Percentiles rank a stretch among this genome's conserved stretches.
Conservation (phyloP, 1,140 invertebrate species). For the Chrysopa pallens region DNA sequence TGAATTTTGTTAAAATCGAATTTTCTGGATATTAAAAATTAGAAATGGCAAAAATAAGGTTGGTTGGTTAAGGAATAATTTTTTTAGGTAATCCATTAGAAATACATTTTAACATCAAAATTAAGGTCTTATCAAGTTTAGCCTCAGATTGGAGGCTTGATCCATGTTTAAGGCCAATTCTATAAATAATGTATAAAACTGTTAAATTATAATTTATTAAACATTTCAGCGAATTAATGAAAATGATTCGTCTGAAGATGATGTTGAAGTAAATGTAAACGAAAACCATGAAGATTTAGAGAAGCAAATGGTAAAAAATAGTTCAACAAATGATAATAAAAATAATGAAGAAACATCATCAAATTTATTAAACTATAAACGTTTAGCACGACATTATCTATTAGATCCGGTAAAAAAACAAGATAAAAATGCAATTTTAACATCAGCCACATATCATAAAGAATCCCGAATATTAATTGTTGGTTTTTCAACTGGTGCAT, state of each 20-base stretch:
- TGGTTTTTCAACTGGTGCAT: slow-evolving; percentile 65
- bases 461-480: slow-evolving; percentile 46
- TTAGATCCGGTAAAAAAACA: slow-evolving; percentile 45
- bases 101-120: too few relatives aligned
- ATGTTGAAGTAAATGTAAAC: slow-evolving; percentile 30
- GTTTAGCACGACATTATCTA: slow-evolving; percentile 49
- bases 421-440: slow-evolving; percentile 39
- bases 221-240: slow-evolving; percentile 2
- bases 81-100: too few relatives aligned
- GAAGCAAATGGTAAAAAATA: slow-evolving; percentile 26
- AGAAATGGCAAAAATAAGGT: too few relatives aligned
- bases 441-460: slow-evolving; percentile 63
- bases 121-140: too few relatives aligned
- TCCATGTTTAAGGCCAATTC: too few relatives aligned
- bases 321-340: slow-evolving; percentile 21
- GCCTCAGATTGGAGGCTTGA: too few relatives aligned
- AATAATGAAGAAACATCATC: slow-evolving; percentile 15
- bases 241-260: slow-evolving; percentile 33
- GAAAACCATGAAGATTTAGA: slow-evolving; percentile 26
- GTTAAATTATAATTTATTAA: background rate
- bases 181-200: too few relatives aligned
- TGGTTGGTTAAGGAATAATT: too few relatives aligned
- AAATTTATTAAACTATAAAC: slow-evolving; percentile 46
- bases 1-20: too few relatives aligned
- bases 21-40: too few relatives aligned